Evolutionary conservation across 2,113 vertebrate genomes (phyloP).

Genomic region (Dolichotis patagonum): DNA sequence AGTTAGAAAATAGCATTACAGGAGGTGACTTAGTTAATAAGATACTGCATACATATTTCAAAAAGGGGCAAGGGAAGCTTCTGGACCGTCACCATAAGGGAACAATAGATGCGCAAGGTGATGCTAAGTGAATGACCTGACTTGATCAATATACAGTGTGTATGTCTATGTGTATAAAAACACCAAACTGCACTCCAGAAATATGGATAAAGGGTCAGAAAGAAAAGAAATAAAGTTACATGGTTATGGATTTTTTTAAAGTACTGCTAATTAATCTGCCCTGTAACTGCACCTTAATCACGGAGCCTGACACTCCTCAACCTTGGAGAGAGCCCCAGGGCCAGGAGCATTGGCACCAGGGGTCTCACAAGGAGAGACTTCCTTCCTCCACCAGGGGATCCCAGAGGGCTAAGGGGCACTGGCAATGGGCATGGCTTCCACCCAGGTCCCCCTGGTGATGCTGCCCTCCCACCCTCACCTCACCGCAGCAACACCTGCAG

Average conservation of each 20-base stretch:
- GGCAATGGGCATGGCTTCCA: rapidly evolving
- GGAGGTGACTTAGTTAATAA: not conserved
- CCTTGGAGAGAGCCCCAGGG: not conserved
- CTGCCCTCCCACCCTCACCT: too few species aligned
- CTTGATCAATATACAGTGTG: not conserved
- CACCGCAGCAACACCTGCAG: not conserved
- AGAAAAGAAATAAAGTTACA: not conserved
- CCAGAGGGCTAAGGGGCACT: not conserved
- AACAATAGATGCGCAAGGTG: not conserved
- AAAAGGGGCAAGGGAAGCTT: not conserved
- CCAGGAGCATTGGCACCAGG: not conserved
- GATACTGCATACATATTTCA: not conserved
- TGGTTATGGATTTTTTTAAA: not conserved
- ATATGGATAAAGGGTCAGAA: not conserved
- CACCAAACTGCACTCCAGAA: not conserved
- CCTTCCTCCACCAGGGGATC: not conserved
- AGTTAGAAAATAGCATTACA: not conserved
- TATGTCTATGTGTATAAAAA: not conserved
- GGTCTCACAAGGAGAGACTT: not conserved
- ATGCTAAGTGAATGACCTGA: too few species aligned
- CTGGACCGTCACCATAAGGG: not conserved
- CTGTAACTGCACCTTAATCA: not conserved
- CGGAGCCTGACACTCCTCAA: not conserved
- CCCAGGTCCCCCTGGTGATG: not conserved
- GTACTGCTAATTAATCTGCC: not conserved